Evolutionary conservation across 2,797 vertebrate species (phyloP), one percentile per base, ranked within the genome.

Genomic region (Enteromius unitaeniatus): DNA sequence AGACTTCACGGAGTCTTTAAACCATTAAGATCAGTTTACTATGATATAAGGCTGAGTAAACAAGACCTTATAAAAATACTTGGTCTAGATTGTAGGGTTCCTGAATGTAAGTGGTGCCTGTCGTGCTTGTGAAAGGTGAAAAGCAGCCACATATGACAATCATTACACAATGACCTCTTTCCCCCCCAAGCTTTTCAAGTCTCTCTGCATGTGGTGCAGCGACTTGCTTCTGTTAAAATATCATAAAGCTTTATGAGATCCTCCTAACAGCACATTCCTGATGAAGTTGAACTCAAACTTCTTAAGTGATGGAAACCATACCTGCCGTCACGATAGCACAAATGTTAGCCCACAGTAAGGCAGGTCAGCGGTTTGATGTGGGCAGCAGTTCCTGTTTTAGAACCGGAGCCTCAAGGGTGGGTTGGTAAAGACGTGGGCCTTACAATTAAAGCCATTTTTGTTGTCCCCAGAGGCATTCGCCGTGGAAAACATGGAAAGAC

Each of bases 211-310:
- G 93, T 90, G 89, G 85, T 31, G 23, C 37, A 69, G 89, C 90
- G 91, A 91, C 91, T 88, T 28, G 85, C 70, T 7, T 88, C 77
- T 49, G 86, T 85, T 85, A 75, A 84, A 87, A 84, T 89, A 83
- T 84, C 78, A 62, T 77, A 88, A 92, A 90, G 87, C 86, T 89
- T 85, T 88, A 87, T 85, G 78, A 83, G 90, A 92, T 93, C 92
- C 92, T 91, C 89, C 87, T 88, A 89, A 60, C 85, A 87, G 78
- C 78, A 80, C 69, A 40, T 82, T 88, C 90, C 90, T 94, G 93
- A 94, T 91, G 90, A 92, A 91, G 90, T 89, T 89, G 91, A 92
- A 91, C 13, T 83, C 89, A 90, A 89, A 91, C 91, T 92, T 90
- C 86, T 91, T n/a, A 91, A 91, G 89, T 91, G 91, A 89, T 86